Evolutionary conservation across 2,113 vertebrate species (phyloP).

Genomic region (Nothoprocta perdicaria): DNA sequence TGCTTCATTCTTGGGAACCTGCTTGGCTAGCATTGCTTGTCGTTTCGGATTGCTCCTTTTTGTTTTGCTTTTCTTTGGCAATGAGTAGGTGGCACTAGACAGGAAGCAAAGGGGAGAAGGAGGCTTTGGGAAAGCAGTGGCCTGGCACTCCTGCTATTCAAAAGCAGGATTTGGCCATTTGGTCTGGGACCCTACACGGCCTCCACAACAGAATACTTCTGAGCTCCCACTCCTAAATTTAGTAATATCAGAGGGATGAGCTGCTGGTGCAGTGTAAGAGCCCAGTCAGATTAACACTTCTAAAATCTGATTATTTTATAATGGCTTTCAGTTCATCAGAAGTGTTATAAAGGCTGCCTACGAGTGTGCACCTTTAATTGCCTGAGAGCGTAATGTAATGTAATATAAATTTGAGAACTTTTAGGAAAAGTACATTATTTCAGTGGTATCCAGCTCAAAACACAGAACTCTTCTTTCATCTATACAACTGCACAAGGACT

Average conservation of each 20-base stretch:
- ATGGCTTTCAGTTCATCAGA: background rate
- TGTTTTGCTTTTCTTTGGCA: background rate
- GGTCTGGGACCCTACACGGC: background rate
- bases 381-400: background rate
- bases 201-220: background rate
- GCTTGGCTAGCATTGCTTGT: background rate
- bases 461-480: background rate
- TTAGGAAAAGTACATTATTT: background rate
- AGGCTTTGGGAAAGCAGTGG: background rate
- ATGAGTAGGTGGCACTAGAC: background rate
- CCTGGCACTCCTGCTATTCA: background rate
- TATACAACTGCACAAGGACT: background rate
- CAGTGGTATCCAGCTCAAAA: background rate
- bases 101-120: background rate
- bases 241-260: background rate
- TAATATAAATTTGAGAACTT: background rate
- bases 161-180: background rate
- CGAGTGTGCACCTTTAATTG: constrained; percentile 18
- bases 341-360: background rate
- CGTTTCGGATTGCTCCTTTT: background rate
- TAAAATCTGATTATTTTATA: background rate
- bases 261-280: background rate
- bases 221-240: background rate
- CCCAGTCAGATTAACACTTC: background rate
- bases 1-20: background rate